Evolutionary conservation across 2,888 invertebrate genomes (phyloP).

Genomic region (Melikaiella ostensackeni): DNA sequence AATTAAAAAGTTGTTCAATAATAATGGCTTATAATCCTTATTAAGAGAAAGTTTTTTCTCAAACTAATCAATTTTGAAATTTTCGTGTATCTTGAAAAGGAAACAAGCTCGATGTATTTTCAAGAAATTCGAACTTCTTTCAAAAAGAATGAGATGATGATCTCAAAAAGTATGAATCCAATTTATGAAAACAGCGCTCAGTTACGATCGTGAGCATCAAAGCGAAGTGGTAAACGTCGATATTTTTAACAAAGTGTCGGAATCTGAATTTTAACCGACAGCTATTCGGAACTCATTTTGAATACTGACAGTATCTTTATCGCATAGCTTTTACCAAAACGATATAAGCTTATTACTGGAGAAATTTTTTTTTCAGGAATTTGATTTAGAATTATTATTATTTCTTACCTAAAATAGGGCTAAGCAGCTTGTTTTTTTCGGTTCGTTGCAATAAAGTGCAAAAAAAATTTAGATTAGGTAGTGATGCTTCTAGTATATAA

Average conservation of each 20-base stretch:
- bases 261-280: background rate
- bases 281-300: background rate
- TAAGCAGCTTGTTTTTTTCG: no score
- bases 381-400: no score
- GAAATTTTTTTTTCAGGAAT: background rate
- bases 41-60: background rate
- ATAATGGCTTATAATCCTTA: background rate
- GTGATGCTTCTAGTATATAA: no score
- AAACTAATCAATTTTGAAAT: no score
- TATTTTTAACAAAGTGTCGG: conserved; percentile 10
- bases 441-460: no score
- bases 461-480: no score
- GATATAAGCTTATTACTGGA: background rate
- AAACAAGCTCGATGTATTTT: background rate
- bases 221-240: background rate
- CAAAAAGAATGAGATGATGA: background rate
- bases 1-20: background rate
- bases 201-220: background rate
- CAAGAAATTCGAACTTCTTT: conserved; percentile 17
- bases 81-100: background rate
- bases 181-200: conserved; percentile 14
- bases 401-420: no score
- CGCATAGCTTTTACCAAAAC: background rate
- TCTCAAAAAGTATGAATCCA: conserved; percentile 14
- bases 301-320: background rate